Percentiles rank a stretch among this genome's conserved stretches.
Evolutionary conservation across 2,888 invertebrate species (phyloP).

Genomic region (Julus scanicus): DNA sequence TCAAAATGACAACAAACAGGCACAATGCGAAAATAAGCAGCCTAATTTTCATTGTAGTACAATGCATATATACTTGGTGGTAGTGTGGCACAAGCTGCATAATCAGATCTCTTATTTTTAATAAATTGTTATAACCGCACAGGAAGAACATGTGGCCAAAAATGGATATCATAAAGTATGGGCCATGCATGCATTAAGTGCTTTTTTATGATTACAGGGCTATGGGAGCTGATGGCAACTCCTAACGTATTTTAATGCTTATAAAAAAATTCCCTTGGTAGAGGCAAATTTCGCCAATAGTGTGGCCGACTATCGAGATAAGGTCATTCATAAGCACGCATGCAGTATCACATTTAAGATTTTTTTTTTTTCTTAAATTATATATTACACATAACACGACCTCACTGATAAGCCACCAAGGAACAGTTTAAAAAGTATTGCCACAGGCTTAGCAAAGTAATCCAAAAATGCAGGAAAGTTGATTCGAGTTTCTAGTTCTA

Average conservation of each 20-base stretch:
- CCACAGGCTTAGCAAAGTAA: neutral
- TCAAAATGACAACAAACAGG: constrained; percentile 42
- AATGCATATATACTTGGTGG: neutral
- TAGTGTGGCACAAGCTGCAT: constrained; percentile 12
- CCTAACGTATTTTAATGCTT: neutral
- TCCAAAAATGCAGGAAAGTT: neutral
- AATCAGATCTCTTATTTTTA: constrained; percentile 42
- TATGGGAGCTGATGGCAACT: constrained; percentile 9
- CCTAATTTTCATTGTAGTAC: constrained; percentile 19
- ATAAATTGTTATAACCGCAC: constrained; percentile 42
- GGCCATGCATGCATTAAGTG: constrained; percentile 42
- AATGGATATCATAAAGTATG: constrained; percentile 35
- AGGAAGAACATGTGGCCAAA: constrained; percentile 41
- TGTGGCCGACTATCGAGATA: constrained; percentile 37
- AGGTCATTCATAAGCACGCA: constrained; percentile 42
- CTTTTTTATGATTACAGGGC: constrained; percentile 14
- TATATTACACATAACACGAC: constrained; percentile 9
- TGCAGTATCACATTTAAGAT: constrained; percentile 18
- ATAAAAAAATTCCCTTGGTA: neutral
- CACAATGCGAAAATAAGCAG: constrained; percentile 42
- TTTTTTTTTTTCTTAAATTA: neutral
- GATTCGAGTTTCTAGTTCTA: neutral
- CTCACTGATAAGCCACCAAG: constrained; percentile 13
- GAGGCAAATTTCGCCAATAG: constrained; percentile 28
- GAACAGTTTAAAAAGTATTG: neutral